Conservation (phyloP, 2,888 invertebrate genomes). For the Drosophila austrosaltans region DNA sequence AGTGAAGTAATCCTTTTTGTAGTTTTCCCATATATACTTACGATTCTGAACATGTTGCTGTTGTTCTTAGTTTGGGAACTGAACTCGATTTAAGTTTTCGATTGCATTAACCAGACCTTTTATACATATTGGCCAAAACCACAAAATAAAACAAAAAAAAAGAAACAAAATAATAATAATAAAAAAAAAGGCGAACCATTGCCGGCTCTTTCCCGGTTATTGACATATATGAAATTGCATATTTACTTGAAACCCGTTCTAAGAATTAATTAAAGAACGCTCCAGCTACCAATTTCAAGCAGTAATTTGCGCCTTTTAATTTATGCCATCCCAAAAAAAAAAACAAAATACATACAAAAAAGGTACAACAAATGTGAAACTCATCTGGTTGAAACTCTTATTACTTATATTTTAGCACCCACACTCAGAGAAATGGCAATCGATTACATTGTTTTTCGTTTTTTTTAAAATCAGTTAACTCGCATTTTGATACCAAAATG, state of each 20-base stretch:
- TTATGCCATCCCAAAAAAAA: conserved; percentile 24
- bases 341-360: background rate
- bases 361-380: background rate
- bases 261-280: conserved; percentile 70
- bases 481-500: too few relatives aligned
- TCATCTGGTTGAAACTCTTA: conserved; percentile 21
- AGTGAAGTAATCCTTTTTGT: conserved; percentile 31
- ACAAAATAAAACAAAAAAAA: background rate
- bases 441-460: too few relatives aligned
- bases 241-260: conserved; percentile 68
- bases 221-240: conserved; percentile 50
- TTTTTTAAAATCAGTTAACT: too few relatives aligned
- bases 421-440: background rate
- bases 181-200: conserved; percentile 28
- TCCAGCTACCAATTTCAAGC: conserved; percentile 50
- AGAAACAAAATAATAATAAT: conserved; percentile 21
- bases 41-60: conserved; percentile 70
- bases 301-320: conserved; percentile 52
- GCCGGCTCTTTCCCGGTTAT: conserved; percentile 67
- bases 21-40: conserved; percentile 55
- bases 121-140: conserved; percentile 62
- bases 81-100: conserved; percentile 46
- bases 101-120: conserved; percentile 29
- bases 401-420: conserved; percentile 32
- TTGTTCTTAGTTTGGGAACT: conserved; percentile 33